Base-by-base conservation (phyloP, 2,797 vertebrate genomes). In the Phyllotis vaccarum region DNA sequence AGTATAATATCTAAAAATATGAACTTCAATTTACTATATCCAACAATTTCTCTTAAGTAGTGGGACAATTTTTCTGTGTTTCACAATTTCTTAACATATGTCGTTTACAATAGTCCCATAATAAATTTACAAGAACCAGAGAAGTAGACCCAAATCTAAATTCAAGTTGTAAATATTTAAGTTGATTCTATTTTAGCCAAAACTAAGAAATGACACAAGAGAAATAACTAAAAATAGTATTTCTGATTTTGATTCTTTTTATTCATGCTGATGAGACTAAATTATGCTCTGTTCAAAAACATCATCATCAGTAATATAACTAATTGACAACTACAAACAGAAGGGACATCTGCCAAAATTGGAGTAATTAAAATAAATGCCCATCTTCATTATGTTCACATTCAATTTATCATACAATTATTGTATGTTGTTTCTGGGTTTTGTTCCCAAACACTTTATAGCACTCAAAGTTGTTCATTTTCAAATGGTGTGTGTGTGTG, bases 291-390 rank as follows among this genome's bases (percentile, higher is more conserved):
- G 86, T 93, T 95, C 91, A 95, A 90, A 97, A 96, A 90, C 76
- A 94, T 40, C 66, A 95, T 95, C 86, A 96, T 91, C 94, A 94
- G 93, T 96, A 95, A 97, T 64, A 81, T 86, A 93, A 95, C 83
- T 95, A 98, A 98, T 92, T 95, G 97, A 96, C 93, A 96, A 92
- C 96, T 94, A 90, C 94, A 96, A 96, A 91, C 93, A 97, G 89
- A 95, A 95, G 87, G 94, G 94, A 95, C 94, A 96, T 94, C 94
- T 97, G 97, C 96, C 96, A 97, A 95, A 97, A 94, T 94, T 49
- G 82, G 85, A 66, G 80, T 96, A 93, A 96, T 97, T 97, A 96
- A 97, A 97, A 97, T 89, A 96, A 94, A 97, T 96, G 88, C 80
- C 79, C 90, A 34, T 98, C 95, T 97, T 96, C 92, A 97, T 97